phyloP scores from a whole-genome alignment of 2,113 vertebrate species.

The Tetrax tetrax region DNA sequence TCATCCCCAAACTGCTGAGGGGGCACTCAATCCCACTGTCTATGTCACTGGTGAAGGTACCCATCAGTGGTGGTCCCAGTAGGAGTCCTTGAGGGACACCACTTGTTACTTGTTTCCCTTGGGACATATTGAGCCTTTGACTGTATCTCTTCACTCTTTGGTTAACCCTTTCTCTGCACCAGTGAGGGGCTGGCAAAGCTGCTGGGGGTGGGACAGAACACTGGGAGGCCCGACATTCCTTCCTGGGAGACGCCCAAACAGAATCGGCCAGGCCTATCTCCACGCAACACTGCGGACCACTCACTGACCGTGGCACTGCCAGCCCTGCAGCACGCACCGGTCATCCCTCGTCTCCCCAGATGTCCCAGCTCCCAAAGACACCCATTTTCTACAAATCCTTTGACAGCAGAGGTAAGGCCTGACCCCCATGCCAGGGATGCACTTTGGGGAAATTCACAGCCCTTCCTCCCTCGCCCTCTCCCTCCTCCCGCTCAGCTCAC shows the following conservation, averaged over 20 bases:
- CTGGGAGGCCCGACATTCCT: background rate
- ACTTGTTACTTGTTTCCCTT: background rate
- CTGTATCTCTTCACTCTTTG: background rate
- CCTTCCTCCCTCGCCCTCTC: background rate
- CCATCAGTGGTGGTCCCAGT: background rate
- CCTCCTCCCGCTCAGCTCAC: background rate
- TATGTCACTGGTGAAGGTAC: no score
- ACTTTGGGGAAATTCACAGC: background rate
- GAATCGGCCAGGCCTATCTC: background rate
- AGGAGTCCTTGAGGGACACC: background rate
- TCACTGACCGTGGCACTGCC: background rate
- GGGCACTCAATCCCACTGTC: background rate
- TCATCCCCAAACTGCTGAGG: background rate
- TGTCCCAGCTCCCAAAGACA: no score
- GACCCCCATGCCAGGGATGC: background rate
- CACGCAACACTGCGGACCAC: no score
- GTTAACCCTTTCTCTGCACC: background rate
- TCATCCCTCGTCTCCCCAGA: accelerated
- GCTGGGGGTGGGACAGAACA: background rate
- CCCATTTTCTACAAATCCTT: no score
- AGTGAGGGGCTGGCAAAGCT: background rate
- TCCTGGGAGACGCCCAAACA: background rate
- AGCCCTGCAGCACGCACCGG: background rate
- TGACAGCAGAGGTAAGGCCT: no score
- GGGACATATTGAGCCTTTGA: background rate